Base-by-base conservation (phyloP, 1,140 invertebrate species). In the Diprion similis region DNA sequence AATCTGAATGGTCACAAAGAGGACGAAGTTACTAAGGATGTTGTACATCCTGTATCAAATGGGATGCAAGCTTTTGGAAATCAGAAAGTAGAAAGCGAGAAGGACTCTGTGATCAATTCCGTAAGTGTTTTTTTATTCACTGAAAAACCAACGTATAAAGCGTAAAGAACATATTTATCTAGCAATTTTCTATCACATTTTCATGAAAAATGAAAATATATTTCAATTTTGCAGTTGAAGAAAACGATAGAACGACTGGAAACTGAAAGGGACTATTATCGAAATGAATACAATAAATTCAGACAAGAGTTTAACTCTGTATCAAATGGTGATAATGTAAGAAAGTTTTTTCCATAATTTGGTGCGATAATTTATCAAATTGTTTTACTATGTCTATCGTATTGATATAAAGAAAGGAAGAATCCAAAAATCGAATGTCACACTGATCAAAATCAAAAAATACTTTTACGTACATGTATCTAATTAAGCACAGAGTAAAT, bases 191-290 rank as follows among this genome's bases (percentile, higher is more conserved):
- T 37, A 6, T n/a, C 70, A n/a, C 47, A 72, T 72, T 71, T 66
- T 68, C 17, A 70, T 68, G 59, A 46, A 74, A 37, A 24, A 68
- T 65, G n/a, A n/a, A n/a, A n/a, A n/a, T n/a, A n/a, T 70, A 46
- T 73, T 66, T 17, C 65, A 73, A 80, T 59, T 4, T 59, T 67
- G 46, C 66, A 87, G 79, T 72, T 84, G 24, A 82, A 84, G 73
- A 81, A 83, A 15, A 78, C 78, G 46, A 80, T 87, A 66, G 82
- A 84, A 68, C 83, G 81, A 71, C 68, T 88, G 47, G 85, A 86
- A 73, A 72, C 79, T n/a, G 90, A 90, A 80, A 86, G 86, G 64
- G 88, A 91, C 76, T 88, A 87, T 80, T 90, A 89, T 66, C 87
- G 83, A 81, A 84, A 86, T 45, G 89, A 91, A 79, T 90, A 87